Evolutionary conservation across 2,797 vertebrate genomes (phyloP), one percentile per base, ranked within the genome.

Genomic region (Meda fulgida): DNA sequence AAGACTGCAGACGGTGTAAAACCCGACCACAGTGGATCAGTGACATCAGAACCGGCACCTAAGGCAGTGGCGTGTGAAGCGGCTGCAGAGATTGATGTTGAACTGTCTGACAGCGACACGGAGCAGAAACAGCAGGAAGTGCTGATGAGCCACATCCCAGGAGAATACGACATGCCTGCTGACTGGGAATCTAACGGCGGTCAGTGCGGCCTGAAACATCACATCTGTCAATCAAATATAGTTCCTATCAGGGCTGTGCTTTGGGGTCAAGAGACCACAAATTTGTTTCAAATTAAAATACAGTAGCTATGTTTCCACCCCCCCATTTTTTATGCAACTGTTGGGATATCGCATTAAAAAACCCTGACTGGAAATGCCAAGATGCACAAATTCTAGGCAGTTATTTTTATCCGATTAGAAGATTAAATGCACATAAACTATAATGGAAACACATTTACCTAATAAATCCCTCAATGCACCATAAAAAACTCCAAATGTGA

Each of bases 41-140:
- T 78, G 19, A 9, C 14, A 43, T 21, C 48, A 7, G 63, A 69
- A 11, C 13, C n/a, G 0, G 40, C 43, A 23, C 19, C 14, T 71
- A 18, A 23, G 29, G 34, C 19, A 1, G 34, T 23, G 13, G 2
- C 36, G 13, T 66, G 36, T 14, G 40, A 21, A n/a, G 69, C 63
- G 3, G 66, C 90, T 0, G 91, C 90, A 0, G 91, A 92, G 89
- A 90, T 92, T 3, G 89, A 90, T 26, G 89, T 91, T 10, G 91
- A 92, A 63, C 87, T 92, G 23, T 92, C 91, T 0, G 91, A 91
- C 43, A 88, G 90, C 19, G 91, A 92, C 40, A 65, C 40, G 0
- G 87, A 87, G 5, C 78, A 82, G 1, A 84, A 36, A 7, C 86
- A 6, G 26, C 86, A 82, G 51, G 75, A 78, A 3, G n/a, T n/a